phyloP scores from a whole-genome alignment of 1,140 invertebrate genomes.

The Drosophila aff. region DNA sequence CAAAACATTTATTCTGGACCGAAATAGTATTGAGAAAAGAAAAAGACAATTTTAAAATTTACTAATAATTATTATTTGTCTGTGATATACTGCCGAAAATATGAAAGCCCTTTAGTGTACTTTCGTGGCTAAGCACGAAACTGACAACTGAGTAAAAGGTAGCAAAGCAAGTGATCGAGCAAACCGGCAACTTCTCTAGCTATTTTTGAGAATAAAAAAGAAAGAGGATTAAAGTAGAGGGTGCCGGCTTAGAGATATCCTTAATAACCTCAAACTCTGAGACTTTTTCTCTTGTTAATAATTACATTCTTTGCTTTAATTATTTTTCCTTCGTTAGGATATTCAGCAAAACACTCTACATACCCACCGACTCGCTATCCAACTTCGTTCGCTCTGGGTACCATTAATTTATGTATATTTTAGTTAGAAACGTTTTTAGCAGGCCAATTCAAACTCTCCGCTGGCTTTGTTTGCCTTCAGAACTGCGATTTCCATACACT shows the following conservation, averaged over 20 bases:
- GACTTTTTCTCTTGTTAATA: neutral
- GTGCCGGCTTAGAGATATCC: no score
- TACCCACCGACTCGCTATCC: constrained; percentile 2
- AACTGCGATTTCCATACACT: constrained; percentile 40
- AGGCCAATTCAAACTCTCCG: constrained; percentile 43
- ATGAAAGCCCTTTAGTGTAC: neutral
- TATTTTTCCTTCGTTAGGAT: neutral
- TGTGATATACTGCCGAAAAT: constrained; percentile 13
- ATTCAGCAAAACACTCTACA: neutral
- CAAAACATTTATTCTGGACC: constrained; percentile 17
- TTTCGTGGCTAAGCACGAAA: neutral
- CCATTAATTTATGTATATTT: constrained; percentile 72
- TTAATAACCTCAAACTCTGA: neutral
- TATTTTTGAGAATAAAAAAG: neutral
- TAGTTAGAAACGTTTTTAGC: constrained; percentile 35
- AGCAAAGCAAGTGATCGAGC: constrained; percentile 17
- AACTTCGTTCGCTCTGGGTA: neutral
- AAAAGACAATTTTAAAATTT: constrained; percentile 21
- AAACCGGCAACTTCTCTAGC: no score
- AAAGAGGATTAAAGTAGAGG: neutral
- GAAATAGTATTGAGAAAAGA: constrained; percentile 10
- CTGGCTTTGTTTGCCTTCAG: constrained; percentile 26
- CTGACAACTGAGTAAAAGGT: constrained; percentile 8
- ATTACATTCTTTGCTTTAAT: no score
- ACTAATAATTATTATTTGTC: neutral